Base-by-base conservation (phyloP, 2,797 vertebrate genomes). In the Clarias platycephalus region DNA sequence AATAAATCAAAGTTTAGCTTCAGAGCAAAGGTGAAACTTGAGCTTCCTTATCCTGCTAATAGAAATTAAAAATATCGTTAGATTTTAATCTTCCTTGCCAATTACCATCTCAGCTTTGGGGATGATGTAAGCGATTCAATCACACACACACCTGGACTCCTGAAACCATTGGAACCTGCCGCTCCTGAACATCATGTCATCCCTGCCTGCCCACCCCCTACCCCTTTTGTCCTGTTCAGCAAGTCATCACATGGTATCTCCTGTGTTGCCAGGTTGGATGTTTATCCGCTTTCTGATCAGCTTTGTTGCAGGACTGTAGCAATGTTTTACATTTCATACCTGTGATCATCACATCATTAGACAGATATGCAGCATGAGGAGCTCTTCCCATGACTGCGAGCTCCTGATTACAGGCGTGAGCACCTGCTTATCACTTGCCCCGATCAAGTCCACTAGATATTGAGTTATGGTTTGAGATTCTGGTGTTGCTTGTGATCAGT, bases 131-230 rank as follows among this genome's bases (percentile, higher is more conserved):
- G 5, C 12, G 1, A 76, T 26, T 22, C 28, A n/a, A 49, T 18
- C 77, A 64, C 37, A 28, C 5, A 20, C 22, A 22, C 40, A 40
- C 58, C 13, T 37, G 24, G 1, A 64, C n/a, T 20, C 16, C 34
- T 58, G 7, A 49, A 80, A 58, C 66, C 8, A 34, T 26, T 18
- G 31, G 31, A 62, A 79, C 83, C 76, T 53, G 83, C 66, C 71
- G 49, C 83, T 13, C 75, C 76, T 70, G 64, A 44, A 44, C 76
- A 6, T 28, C 70, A 72, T 2, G 8, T 31, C 49, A 18, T 44
- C 71, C 71, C 40, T 22, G 7, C 26, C 40, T 37, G 24, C 20
- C 20, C 67, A 1, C 1, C 16, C 26, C 15, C 60, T n/a, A 16
- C n/a, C 13, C 20, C 20, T 8, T n/a, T 40, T 24, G 75, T 40